These are phyloP conservation scores for Oceanites oceanicus DNA, from an alignment of 2,113 vertebrate genomes.

Conservation along the genomic window DNA sequence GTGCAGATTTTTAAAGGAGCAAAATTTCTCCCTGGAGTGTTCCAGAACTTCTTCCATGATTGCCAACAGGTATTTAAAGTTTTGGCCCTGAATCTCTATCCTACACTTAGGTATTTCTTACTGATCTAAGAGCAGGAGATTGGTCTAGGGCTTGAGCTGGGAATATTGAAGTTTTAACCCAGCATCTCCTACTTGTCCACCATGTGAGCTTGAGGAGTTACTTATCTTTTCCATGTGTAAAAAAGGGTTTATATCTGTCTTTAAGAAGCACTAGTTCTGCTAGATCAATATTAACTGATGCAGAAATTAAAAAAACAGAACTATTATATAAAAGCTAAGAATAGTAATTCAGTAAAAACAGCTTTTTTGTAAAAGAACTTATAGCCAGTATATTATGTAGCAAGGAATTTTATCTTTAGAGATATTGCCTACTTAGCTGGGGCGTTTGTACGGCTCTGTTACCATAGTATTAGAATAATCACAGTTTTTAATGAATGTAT, in stretches of 20 bases:
- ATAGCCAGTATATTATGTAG: background rate
- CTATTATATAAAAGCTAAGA: background rate
- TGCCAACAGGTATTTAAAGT: background rate
- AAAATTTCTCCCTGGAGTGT: background rate
- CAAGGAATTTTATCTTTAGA: background rate
- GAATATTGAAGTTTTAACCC: background rate
- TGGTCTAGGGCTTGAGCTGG: background rate
- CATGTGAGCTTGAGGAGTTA: background rate
- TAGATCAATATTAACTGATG: background rate
- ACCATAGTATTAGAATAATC: background rate
- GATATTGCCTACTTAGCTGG: background rate
- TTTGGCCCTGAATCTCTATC: background rate
- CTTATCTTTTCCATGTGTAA: background rate
- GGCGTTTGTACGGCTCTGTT: background rate
- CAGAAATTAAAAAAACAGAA: background rate
- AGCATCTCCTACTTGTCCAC: background rate
- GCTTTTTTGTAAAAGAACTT: background rate
- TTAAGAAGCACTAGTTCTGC: background rate
- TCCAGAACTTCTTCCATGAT: background rate
- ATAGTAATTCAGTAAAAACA: background rate
- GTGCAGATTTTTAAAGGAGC: background rate
- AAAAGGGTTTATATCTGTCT: background rate
- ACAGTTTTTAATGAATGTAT: background rate
- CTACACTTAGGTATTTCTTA: accelerated
- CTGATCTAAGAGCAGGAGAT: background rate